Evolutionary conservation across 1,140 invertebrate genomes (phyloP).

Genomic region (Caerostris extrusa): DNA sequence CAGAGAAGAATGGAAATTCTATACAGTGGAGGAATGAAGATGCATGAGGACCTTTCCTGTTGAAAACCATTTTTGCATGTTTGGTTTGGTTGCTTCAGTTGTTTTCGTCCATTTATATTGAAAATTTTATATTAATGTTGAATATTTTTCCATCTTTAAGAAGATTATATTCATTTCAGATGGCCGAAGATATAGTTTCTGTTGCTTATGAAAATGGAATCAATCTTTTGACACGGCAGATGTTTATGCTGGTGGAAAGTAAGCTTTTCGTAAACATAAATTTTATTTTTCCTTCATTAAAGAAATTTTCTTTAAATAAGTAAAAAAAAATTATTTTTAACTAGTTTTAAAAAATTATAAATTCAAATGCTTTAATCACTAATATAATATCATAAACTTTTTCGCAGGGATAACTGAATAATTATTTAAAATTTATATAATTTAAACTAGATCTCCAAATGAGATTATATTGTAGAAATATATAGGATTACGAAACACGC

Average conservation of each 20-base stretch:
- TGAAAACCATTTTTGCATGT: too few relatives aligned
- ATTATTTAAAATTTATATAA: too few relatives aligned
- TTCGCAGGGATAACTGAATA: too few relatives aligned
- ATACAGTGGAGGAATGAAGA: not conserved
- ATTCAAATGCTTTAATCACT: too few relatives aligned
- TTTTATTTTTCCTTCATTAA: not conserved
- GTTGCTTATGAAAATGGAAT: constrained; percentile 97
- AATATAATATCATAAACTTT: too few relatives aligned
- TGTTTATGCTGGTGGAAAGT: constrained; percentile 91
- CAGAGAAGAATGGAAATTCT: not conserved
- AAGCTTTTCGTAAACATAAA: constrained; percentile 69
- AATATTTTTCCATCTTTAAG: not conserved
- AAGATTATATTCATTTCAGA: constrained; percentile 78
- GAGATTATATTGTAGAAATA: too few relatives aligned
- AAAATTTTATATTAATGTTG: not conserved
- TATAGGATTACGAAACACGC: too few relatives aligned
- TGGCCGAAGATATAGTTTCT: constrained; percentile 94
- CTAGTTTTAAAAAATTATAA: too few relatives aligned
- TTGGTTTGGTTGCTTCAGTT: not conserved
- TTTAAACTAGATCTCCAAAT: too few relatives aligned
- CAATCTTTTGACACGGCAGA: constrained; percentile 97
- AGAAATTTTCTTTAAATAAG: too few relatives aligned
- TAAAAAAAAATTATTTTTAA: too few relatives aligned
- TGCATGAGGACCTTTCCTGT: not conserved
- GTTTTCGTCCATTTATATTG: not conserved